Base-by-base conservation (phyloP, 2,888 invertebrate species). In the Ectemnius continuus region DNA sequence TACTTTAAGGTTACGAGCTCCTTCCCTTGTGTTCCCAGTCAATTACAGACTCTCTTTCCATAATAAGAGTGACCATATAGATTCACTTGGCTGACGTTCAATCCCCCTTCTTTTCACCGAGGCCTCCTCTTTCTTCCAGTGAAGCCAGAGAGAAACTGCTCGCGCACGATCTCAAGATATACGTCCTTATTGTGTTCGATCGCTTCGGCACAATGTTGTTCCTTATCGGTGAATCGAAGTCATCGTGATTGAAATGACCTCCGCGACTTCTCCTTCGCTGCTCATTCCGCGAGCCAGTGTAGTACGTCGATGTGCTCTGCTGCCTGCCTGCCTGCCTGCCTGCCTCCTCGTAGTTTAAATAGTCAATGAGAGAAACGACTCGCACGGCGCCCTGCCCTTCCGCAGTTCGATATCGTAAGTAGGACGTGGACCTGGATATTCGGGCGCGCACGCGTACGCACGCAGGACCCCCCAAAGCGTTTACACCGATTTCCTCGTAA, bases 331-430 rank as follows among this genome's bases (percentile, higher is more conserved):
- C n/a, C 8, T 13, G 48, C 2, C 52, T 11, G 8, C 2, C 2
- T 18, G 36, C 70, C 67, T 11, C 1, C 66, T 16, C 56, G 48
- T 76, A 61, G 75, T 36, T 73, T 81, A 81, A 28, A n/a, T 75
- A 78, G 73, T 81, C 73, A 73, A 79, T 81, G 79, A 70, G 69
- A 73, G 77, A 66, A 72, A 76, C 66, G 61, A 65, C 76, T 73
- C 58, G 67, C 76, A 57, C 64, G 56, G 67, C 70, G 73, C 75
- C 80, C 72, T 76, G 70, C 70, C 71, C 75, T 81, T 67, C 65
- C 60, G 67, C 81, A 86, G 86, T 87, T 88, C 88, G 86, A 87
- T 88, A 85, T 84, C 80, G 84, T 84, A 89, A 89, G 85, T 89
- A 86, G 89, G 88, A 84, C 89, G 83, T 83, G 87, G 85, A 86